Evolutionary conservation across 2,797 vertebrate genomes (phyloP).

Genomic region (Naso thynnoides): DNA sequence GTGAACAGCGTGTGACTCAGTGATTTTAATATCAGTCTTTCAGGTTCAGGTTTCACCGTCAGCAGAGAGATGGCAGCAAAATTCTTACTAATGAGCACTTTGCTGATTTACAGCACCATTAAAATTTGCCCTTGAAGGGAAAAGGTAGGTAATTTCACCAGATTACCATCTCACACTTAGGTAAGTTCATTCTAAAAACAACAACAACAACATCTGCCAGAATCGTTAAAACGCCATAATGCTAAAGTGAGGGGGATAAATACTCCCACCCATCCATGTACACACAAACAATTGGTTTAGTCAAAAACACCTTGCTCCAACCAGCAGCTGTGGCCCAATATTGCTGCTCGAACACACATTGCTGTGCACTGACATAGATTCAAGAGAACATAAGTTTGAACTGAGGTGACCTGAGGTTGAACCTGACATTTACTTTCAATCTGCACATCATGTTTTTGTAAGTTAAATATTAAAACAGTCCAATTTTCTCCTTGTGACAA

Average conservation of each 20-base stretch:
- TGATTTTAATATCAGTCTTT: slow-evolving; percentile 20
- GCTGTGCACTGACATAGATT: slow-evolving; percentile 15
- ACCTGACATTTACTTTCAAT: slow-evolving; percentile 9
- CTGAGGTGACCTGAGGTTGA: slow-evolving; percentile 31
- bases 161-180: slow-evolving; percentile 68
- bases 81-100: slow-evolving; percentile 49
- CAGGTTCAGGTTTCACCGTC: slow-evolving; percentile 40
- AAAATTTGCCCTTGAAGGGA: slow-evolving; percentile 62
- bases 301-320: slow-evolving; percentile 35
- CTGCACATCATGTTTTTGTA: not conserved
- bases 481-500: no score
- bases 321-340: slow-evolving; percentile 41
- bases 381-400: slow-evolving; percentile 11
- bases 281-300: slow-evolving; percentile 17
- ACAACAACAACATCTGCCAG: slow-evolving; percentile 71
- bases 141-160: slow-evolving; percentile 61
- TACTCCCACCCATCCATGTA: slow-evolving; percentile 25
- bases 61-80: slow-evolving; percentile 39
- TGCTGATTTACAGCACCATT: slow-evolving; percentile 55
- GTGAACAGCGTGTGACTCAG: not conserved
- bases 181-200: slow-evolving; percentile 69
- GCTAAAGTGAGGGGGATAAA: slow-evolving; percentile 45
- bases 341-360: slow-evolving; percentile 18
- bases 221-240: slow-evolving; percentile 77
- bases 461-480: not conserved